phyloP scores from a whole-genome alignment of 2,113 vertebrate species.

The Heteronetta atricapilla region DNA sequence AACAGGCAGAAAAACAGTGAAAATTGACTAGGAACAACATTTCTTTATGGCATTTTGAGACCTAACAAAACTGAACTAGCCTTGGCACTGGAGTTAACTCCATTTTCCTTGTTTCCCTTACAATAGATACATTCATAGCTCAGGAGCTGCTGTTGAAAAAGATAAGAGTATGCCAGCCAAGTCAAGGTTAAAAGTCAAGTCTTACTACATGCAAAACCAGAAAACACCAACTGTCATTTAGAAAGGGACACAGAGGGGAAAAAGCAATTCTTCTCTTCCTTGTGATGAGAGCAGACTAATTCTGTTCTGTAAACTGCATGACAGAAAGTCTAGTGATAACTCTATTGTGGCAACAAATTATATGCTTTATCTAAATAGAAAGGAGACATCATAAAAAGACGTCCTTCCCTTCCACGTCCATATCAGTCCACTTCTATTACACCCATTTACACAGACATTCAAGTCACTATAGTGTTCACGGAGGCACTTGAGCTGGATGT shows the following conservation, averaged over 20 bases:
- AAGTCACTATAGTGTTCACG: neutral
- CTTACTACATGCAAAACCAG: neutral
- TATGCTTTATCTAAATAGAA: neutral
- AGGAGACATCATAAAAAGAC: neutral
- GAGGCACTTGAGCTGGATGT: neutral
- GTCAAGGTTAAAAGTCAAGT: neutral
- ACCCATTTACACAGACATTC: rapidly evolving
- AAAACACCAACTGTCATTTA: neutral
- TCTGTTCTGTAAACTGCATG: neutral
- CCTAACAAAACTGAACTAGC: neutral
- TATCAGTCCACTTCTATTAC: neutral
- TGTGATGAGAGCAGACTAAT: neutral
- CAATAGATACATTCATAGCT: neutral
- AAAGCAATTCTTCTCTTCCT: neutral
- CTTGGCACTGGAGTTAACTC: neutral
- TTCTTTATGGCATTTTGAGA: neutral
- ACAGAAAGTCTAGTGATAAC: slow-evolving; percentile 19
- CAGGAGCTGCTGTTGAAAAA: neutral
- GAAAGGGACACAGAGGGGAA: neutral
- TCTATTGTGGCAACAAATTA: slow-evolving; percentile 29
- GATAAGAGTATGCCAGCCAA: neutral
- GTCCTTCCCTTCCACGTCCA: neutral
- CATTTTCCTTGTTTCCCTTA: neutral
- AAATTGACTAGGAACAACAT: neutral
- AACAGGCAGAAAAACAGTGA: neutral